phyloP scores from a whole-genome alignment of 2,113 vertebrate genomes.

The Porphyrio hochstetteri region DNA sequence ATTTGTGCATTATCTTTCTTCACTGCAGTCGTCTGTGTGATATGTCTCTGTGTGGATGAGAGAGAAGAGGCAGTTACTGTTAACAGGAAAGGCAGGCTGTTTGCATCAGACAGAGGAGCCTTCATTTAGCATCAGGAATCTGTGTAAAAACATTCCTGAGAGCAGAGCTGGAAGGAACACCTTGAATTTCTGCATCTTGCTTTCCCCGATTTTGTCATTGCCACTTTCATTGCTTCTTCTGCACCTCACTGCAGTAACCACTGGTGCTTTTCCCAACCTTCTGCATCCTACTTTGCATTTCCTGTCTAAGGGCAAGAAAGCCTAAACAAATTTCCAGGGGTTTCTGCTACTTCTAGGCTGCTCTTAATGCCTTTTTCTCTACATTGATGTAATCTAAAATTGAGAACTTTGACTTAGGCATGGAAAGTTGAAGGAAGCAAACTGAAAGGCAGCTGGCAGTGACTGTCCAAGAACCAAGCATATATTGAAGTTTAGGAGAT shows the following conservation, averaged over 20 bases:
- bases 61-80: not conserved
- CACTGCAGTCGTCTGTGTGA: constrained; percentile 15
- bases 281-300: not conserved
- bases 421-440: not conserved
- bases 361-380: not conserved
- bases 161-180: not conserved
- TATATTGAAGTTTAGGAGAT: not conserved
- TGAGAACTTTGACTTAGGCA: not conserved
- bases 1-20: constrained; percentile 18
- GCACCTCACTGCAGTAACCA: not conserved
- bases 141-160: not conserved
- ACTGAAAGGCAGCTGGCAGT: not conserved
- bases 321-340: not conserved
- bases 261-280: not conserved
- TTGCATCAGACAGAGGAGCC: not conserved
- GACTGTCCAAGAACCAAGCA: not conserved
- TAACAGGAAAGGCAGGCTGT: not conserved
- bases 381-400: not conserved
- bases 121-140: not conserved
- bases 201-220: not conserved
- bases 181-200: not conserved
- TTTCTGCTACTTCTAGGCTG: not conserved
- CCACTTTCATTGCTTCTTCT: not conserved
- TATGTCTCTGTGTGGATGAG: not conserved
- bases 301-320: not conserved